phyloP scores from a whole-genome alignment of 1,140 invertebrate species.

The Lucilia cuprina region DNA sequence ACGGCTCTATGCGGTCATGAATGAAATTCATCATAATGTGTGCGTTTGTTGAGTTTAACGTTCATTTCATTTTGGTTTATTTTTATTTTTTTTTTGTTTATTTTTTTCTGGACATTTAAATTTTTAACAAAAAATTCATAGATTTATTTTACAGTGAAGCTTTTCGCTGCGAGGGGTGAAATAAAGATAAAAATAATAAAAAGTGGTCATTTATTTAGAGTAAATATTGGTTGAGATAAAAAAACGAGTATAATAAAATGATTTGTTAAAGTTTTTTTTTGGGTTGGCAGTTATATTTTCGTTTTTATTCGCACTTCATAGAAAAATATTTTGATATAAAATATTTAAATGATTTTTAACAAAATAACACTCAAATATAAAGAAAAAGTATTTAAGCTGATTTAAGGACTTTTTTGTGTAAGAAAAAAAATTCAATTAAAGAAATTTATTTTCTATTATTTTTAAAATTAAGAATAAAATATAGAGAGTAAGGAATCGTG shows the following conservation, averaged over 20 bases:
- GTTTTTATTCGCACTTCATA: not conserved
- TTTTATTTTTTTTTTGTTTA: not conserved
- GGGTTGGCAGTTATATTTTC: not conserved
- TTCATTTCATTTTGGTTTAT: not conserved
- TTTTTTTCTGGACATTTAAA: not conserved
- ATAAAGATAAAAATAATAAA: not conserved
- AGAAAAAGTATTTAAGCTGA: no score
- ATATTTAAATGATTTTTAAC: no score
- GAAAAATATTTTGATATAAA: not conserved
- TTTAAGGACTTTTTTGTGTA: no score
- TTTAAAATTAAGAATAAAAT: no score
- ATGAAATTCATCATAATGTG: slow-evolving; percentile 27
- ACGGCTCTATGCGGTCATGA: slow-evolving; percentile 32
- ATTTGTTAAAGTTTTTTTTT: not conserved
- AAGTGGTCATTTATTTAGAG: slow-evolving; percentile 25
- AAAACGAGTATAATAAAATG: not conserved
- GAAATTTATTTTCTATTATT: no score
- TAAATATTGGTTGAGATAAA: slow-evolving; percentile 24
- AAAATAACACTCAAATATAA: no score
- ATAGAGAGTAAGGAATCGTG: no score
- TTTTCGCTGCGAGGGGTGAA: not conserved
- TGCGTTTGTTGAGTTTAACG: not conserved
- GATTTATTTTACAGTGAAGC: not conserved
- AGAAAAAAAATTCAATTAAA: no score
- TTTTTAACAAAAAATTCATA: not conserved